Percentiles rank a stretch among this genome's conserved stretches.
Evolutionary conservation across 23 tunicate species (phyloP).

Genomic region (Oikopleura dioica): DNA sequence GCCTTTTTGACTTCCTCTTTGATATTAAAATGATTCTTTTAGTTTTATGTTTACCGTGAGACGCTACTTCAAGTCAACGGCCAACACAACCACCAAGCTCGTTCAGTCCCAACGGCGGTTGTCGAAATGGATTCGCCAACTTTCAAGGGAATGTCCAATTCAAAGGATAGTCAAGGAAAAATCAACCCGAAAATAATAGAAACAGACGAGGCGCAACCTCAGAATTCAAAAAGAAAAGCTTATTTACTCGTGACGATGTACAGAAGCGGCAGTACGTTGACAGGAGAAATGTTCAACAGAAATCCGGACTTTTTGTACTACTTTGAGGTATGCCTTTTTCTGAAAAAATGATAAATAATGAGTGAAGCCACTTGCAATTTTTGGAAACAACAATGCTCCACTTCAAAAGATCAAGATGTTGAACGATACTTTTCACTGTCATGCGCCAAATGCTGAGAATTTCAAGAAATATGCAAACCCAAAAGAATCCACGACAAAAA

Average conservation of each 20-base stretch:
- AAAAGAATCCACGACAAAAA: not conserved
- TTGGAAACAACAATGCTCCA: not conserved
- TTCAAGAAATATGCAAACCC: not conserved
- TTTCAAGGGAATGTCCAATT: too few species aligned
- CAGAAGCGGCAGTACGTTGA: not conserved
- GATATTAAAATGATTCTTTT: too few species aligned
- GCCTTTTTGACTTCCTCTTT: too few species aligned
- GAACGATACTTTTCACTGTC: not conserved
- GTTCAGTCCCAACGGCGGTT: too few species aligned
- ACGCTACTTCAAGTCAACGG: too few species aligned
- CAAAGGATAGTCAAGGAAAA: too few species aligned
- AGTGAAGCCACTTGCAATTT: not conserved
- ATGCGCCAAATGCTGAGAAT: not conserved
- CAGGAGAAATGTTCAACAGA: not conserved
- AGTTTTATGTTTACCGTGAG: too few species aligned
- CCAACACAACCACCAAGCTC: too few species aligned
- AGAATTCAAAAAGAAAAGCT: not conserved
- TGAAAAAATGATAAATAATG: not conserved
- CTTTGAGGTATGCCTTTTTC: not conserved
- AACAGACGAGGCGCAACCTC: not conserved
- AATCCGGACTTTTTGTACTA: not conserved
- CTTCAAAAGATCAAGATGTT: not conserved
- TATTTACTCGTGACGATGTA: not conserved
- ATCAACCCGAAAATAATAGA: too few species aligned
- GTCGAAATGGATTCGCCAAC: too few species aligned